Percentiles rank a stretch among this genome's conserved stretches.
phyloP scores from a whole-genome alignment of 2,888 invertebrate species.

The Xestia rhomboidea region DNA sequence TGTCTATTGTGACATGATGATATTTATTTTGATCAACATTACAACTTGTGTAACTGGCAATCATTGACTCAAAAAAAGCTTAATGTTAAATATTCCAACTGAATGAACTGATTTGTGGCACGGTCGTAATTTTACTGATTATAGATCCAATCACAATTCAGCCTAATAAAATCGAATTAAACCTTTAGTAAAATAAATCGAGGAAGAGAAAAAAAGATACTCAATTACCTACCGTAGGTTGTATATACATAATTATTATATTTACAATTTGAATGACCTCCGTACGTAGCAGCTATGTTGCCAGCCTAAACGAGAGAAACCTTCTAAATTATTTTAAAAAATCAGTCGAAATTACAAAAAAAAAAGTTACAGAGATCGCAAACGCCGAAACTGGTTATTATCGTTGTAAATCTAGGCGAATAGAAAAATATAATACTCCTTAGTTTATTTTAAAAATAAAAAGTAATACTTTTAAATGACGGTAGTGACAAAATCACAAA shows the following conservation, averaged over 20 bases:
- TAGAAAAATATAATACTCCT: slow-evolving; percentile 78
- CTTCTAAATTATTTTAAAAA: slow-evolving; percentile 70
- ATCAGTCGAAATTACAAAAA: slow-evolving; percentile 83
- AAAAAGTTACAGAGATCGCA: slow-evolving; percentile 77
- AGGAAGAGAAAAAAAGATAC: slow-evolving; percentile 33
- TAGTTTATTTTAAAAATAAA: slow-evolving; percentile 64
- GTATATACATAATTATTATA: slow-evolving; percentile 74
- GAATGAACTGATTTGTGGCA: background rate
- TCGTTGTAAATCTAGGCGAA: slow-evolving; percentile 77
- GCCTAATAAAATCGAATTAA: slow-evolving; percentile 3
- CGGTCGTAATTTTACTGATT: background rate
- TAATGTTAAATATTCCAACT: background rate
- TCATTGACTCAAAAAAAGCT: background rate
- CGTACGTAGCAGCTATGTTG: slow-evolving; percentile 66
- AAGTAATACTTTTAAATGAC: slow-evolving; percentile 73
- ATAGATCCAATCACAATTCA: slow-evolving; percentile 24
- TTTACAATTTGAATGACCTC: slow-evolving; percentile 71
- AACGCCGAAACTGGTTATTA: slow-evolving; percentile 70
- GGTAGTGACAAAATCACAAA: slow-evolving; percentile 67
- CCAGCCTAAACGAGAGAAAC: slow-evolving; percentile 59
- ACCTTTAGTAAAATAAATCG: slow-evolving; percentile 27
- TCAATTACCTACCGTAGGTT: slow-evolving; percentile 31
- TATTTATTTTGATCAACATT: background rate
- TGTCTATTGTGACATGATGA: background rate
- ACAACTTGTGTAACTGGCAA: background rate